Evolutionary conservation across 2,113 vertebrate genomes (phyloP).

Genomic region (Trochalopteron elliotii): DNA sequence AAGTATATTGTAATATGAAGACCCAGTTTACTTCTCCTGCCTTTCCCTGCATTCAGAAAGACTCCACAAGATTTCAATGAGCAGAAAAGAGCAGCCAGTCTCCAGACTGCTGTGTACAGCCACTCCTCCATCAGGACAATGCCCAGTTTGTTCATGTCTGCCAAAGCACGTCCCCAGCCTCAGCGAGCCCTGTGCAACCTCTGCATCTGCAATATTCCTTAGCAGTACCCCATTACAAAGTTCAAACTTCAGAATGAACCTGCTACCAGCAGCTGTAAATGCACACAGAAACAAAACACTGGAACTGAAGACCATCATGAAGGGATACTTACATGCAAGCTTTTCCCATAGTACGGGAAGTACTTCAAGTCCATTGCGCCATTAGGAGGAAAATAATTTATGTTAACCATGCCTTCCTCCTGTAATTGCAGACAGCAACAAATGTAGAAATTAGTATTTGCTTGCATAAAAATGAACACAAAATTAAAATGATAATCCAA

Average conservation of each 20-base stretch:
- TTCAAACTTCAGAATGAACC: not conserved
- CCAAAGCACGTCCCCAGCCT: not conserved
- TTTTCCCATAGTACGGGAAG: slow-evolving; percentile 96
- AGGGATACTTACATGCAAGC: slow-evolving; percentile 86
- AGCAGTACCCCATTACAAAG: not conserved
- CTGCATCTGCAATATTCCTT: not conserved
- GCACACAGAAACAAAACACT: not conserved
- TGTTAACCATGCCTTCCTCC: slow-evolving; percentile 69
- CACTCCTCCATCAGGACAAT: not conserved
- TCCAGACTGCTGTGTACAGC: not conserved
- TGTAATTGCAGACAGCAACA: slow-evolving; percentile 64
- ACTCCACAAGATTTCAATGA: not conserved
- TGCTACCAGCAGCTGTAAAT: not conserved
- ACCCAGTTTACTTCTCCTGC: not conserved
- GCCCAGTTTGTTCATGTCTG: not conserved
- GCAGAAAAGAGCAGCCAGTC: not conserved
- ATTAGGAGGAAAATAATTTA: slow-evolving; percentile 81
- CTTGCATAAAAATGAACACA: not conserved
- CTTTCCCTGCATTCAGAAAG: not conserved
- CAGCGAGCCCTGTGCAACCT: not conserved
- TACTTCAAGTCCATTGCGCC: slow-evolving; percentile 91
- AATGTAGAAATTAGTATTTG: not conserved
- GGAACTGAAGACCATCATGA: not conserved
- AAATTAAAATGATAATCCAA: not conserved
- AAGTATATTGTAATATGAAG: not conserved